A percentile compares a stretch with the other conserved stretches of the same genome.
Conservation (phyloP, 2,113 vertebrate genomes). For the Pollimyrus isidori region DNA sequence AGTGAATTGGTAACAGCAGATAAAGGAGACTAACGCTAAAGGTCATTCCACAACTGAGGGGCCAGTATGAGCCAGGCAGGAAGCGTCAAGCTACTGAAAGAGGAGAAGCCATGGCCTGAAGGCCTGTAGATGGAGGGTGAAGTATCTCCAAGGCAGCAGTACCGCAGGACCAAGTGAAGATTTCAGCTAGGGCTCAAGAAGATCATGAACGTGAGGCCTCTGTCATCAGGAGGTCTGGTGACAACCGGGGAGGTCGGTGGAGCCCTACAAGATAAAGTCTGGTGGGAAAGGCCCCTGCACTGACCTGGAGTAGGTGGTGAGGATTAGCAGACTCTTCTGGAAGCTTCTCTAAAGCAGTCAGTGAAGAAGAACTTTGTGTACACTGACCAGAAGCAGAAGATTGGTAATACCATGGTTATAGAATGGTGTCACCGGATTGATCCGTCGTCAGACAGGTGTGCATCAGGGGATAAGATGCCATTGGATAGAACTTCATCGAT, state of each 20-base stretch:
- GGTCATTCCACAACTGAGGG: not conserved
- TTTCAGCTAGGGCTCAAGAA: not conserved
- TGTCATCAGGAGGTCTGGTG: not conserved
- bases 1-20: not conserved
- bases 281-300: not conserved
- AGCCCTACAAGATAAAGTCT: not conserved
- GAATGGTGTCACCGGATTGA: not conserved
- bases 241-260: not conserved
- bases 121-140: not conserved
- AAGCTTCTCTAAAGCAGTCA: not conserved
- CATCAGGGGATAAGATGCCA: not conserved
- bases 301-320: not conserved
- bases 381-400: not conserved
- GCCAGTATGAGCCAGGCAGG: not conserved
- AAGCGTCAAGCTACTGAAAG: not conserved
- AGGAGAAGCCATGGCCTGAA: not conserved
- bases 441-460: not conserved
- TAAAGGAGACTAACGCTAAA: not conserved
- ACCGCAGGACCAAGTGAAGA: not conserved
- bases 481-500: not conserved
- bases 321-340: not conserved
- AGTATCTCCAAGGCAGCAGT: not conserved
- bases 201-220: not conserved
- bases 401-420: not conserved
- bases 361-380: not conserved